These are phyloP conservation scores for Zapornia atra DNA, from an alignment of 2,113 vertebrate genomes.

Conservation along the genomic window DNA sequence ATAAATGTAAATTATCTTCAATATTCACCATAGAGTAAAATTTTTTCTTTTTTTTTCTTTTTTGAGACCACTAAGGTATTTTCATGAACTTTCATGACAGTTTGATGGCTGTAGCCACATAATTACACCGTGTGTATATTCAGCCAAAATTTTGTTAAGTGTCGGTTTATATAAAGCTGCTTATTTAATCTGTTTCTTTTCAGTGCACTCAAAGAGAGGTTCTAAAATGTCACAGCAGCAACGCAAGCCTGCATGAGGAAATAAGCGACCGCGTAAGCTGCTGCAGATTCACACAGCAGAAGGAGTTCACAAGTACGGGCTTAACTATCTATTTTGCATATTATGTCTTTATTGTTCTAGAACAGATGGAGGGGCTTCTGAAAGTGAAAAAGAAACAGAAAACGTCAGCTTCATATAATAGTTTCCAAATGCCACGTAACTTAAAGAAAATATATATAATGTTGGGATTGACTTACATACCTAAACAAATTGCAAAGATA, in stretches of 20 bases:
- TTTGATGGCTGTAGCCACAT: background rate
- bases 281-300: background rate
- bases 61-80: background rate
- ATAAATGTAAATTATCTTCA: background rate
- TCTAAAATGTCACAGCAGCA: background rate
- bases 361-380: background rate
- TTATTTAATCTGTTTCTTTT: background rate
- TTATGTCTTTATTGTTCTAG: background rate
- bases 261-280: background rate
- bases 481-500: background rate
- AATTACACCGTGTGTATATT: background rate
- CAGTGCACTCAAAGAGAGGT: background rate
- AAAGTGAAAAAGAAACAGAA: background rate
- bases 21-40: background rate
- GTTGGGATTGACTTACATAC: background rate
- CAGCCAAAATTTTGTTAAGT: background rate
- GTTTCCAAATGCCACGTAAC: background rate
- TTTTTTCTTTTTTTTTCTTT: background rate
- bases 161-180: background rate
- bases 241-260: background rate
- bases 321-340: background rate
- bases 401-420: rapidly evolving
- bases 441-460: background rate
- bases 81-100: background rate
- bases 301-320: background rate